phyloP scores from a whole-genome alignment of 2,113 vertebrate species.

The Chelonoidis abingdonii region DNA sequence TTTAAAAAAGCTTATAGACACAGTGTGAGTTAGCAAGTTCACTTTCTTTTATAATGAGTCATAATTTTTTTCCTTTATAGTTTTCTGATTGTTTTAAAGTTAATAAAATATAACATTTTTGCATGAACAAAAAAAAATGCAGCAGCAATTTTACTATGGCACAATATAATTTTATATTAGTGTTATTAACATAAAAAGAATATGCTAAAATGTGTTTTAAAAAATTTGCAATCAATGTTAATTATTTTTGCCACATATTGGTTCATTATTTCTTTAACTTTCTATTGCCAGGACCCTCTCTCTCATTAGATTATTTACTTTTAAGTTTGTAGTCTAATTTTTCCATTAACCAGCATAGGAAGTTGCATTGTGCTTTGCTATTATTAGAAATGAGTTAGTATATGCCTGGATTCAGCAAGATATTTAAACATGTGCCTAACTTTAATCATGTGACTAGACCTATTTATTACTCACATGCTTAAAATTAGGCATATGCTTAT shows the following conservation, averaged over 20 bases:
- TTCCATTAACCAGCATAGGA: not conserved
- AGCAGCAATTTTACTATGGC: not conserved
- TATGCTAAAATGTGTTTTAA: not conserved
- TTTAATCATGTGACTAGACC: not conserved
- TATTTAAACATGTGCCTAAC: not conserved
- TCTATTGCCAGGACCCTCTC: not conserved
- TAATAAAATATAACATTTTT: constrained; percentile 44
- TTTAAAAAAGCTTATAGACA: constrained; percentile 18
- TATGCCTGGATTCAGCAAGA: not conserved
- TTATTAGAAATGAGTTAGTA: not conserved
- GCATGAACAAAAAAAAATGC: constrained; percentile 24
- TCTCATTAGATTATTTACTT: not conserved
- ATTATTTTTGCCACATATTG: not conserved
- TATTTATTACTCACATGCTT: not conserved
- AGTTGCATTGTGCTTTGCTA: not conserved
- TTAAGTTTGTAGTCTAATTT: not conserved
- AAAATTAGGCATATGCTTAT: not conserved
- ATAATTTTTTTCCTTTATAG: constrained; percentile 11
- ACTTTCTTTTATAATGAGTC: constrained; percentile 45
- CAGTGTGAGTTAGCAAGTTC: constrained; percentile 35
- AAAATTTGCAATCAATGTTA: not conserved
- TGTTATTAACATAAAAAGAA: constrained; percentile 48
- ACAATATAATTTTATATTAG: constrained; percentile 39
- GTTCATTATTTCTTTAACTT: constrained; percentile 23
- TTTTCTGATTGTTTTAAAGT: constrained; percentile 57